Evolutionary conservation across 2,113 vertebrate genomes (phyloP).

Genomic region (Dinomys branickii): DNA sequence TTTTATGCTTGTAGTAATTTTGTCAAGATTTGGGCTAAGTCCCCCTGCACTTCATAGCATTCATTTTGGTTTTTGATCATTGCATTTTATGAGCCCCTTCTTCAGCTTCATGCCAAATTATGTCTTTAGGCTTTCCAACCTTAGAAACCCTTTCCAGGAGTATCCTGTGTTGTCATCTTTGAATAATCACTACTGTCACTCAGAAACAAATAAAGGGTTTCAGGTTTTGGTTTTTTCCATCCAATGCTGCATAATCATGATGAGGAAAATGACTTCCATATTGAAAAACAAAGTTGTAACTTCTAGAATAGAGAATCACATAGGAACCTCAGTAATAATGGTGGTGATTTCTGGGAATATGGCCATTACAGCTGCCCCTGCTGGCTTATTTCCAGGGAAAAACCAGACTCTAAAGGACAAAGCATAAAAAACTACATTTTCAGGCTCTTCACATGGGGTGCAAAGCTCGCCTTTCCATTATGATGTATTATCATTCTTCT

Average conservation of each 20-base stretch:
- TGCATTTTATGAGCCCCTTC: not conserved
- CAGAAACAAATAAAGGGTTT: not conserved
- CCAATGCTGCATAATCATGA: not conserved
- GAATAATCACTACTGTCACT: not conserved
- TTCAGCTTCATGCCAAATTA: not conserved
- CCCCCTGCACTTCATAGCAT: not conserved
- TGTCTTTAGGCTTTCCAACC: not conserved
- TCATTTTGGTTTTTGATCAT: not conserved
- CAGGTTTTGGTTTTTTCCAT: not conserved
- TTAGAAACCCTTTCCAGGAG: not conserved
- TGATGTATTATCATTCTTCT: not conserved
- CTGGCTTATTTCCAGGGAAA: slow-evolving; percentile 25
- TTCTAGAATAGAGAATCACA: not conserved
- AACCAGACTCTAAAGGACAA: not conserved
- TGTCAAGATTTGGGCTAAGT: not conserved
- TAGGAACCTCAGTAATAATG: not conserved
- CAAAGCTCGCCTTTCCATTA: not conserved
- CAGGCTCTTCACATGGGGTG: not conserved
- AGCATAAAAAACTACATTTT: slow-evolving; percentile 30
- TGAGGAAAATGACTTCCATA: not conserved
- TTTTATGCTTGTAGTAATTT: not conserved
- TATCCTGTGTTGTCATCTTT: not conserved
- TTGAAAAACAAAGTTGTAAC: not conserved
- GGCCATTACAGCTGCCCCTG: not conserved
- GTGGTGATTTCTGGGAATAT: not conserved